Evolutionary conservation across 2,113 vertebrate genomes (phyloP).

Genomic region (Bagarius yarrelli): DNA sequence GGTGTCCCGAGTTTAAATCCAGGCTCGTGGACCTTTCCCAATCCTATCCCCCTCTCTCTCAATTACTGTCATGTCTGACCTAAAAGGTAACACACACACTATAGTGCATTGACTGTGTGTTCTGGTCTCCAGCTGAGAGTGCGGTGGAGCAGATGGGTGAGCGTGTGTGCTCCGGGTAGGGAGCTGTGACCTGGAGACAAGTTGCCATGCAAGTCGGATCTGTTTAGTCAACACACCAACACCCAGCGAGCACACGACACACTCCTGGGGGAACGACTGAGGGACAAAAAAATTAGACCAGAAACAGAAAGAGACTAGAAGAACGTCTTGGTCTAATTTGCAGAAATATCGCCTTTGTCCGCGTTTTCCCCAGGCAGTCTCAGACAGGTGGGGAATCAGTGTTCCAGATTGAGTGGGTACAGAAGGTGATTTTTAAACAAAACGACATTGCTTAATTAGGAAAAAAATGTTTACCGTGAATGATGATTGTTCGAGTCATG

Average conservation of each 20-base stretch:
- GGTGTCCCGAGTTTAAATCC: too few species aligned
- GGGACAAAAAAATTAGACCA: not conserved
- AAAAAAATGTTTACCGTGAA: not conserved
- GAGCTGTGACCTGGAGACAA: conserved; percentile 13
- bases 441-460: not conserved
- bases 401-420: not conserved
- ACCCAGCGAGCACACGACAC: not conserved
- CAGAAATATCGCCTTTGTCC: not conserved
- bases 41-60: too few species aligned
- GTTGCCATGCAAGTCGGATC: not conserved
- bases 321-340: not conserved
- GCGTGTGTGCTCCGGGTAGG: conserved; percentile 29
- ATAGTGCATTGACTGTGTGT: not conserved
- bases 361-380: not conserved
- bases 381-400: conserved; percentile 10
- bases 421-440: conserved; percentile 1
- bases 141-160: conserved; percentile 47
- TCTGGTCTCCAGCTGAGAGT: not conserved
- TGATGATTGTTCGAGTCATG: not conserved
- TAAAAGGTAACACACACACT: not conserved
- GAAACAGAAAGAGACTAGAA: not conserved
- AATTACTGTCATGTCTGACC: too few species aligned
- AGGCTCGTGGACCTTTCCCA: too few species aligned
- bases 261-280: conserved; percentile 14
- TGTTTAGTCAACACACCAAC: conserved; percentile 38